Conservation (phyloP, 2,888 invertebrate genomes). For the Andricus curvator region DNA sequence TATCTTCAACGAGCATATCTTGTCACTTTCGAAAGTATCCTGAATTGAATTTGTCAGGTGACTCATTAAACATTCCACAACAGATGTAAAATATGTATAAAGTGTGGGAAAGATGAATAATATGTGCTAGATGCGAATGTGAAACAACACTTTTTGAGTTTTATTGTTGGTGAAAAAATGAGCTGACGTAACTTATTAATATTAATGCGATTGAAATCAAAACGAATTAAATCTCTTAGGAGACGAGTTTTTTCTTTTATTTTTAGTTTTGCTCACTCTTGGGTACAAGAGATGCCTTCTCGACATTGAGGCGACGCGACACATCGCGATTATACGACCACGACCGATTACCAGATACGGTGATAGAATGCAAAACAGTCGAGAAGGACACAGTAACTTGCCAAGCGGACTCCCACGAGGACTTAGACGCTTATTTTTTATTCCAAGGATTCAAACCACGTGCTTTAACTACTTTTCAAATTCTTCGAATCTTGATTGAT, state of each 20-base stretch:
- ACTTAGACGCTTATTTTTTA: slow-evolving; percentile 44
- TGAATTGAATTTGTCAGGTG: not conserved
- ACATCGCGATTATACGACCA: slow-evolving; percentile 55
- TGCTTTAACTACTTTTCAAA: slow-evolving; percentile 46
- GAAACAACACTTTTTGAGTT: slow-evolving; percentile 19
- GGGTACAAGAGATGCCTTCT: slow-evolving; percentile 34
- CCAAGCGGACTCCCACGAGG: slow-evolving; percentile 52
- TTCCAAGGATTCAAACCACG: slow-evolving; percentile 46
- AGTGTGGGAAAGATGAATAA: slow-evolving; percentile 13
- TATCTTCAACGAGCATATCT: not conserved
- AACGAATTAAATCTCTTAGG: slow-evolving; percentile 29
- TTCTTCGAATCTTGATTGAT: slow-evolving; percentile 35
- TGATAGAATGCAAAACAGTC: slow-evolving; percentile 51
- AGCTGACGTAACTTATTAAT: slow-evolving; percentile 40
- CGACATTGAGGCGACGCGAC: slow-evolving; percentile 54
- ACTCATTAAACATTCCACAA: not conserved
- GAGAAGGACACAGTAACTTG: slow-evolving; percentile 48
- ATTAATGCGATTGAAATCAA: slow-evolving; percentile 41
- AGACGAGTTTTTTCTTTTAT: slow-evolving; percentile 14
- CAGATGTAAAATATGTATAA: not conserved
- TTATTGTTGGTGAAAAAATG: slow-evolving; percentile 33
- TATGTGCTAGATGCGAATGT: not conserved
- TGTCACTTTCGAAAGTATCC: not conserved
- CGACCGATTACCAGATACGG: slow-evolving; percentile 51
- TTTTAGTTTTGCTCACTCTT: slow-evolving; percentile 27